Evolutionary conservation across 1,140 invertebrate genomes (phyloP).

Genomic region (Leguminivora glycinivorella): DNA sequence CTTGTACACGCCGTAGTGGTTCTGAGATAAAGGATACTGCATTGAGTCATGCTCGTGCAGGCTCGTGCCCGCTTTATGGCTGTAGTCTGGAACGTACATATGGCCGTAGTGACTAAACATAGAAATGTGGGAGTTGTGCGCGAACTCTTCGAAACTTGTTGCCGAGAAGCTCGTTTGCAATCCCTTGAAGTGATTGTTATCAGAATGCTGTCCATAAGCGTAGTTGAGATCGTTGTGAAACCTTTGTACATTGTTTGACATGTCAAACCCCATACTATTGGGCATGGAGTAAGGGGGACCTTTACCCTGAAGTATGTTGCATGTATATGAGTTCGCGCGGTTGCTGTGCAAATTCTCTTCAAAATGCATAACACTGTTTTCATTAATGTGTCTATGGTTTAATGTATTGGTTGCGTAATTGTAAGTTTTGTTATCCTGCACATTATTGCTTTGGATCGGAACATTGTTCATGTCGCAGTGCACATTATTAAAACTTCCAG

Average conservation of each 20-base stretch:
- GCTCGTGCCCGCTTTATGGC: conserved; percentile 57
- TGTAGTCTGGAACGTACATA: conserved; percentile 75
- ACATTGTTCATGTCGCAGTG: conserved; percentile 72
- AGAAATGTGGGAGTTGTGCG: conserved; percentile 74
- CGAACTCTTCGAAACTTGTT: conserved; percentile 80
- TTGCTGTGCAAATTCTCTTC: conserved; percentile 54
- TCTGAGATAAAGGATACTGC: conserved; percentile 59
- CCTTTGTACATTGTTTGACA: conserved; percentile 64
- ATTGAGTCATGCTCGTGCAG: conserved; percentile 58
- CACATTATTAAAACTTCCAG: conserved; percentile 83
- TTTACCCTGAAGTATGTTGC: conserved; percentile 70
- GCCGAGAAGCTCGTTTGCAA: conserved; percentile 73
- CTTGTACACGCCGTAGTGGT: conserved; percentile 73
- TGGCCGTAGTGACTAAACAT: conserved; percentile 80
- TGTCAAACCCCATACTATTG: conserved; percentile 58
- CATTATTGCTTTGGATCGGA: conserved; percentile 37
- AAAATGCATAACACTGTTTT: conserved; percentile 51
- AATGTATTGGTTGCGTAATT: conserved; percentile 50
- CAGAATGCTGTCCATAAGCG: conserved; percentile 62
- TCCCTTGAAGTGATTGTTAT: conserved; percentile 62
- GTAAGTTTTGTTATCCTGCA: conserved; percentile 52
- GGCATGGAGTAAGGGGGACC: conserved; percentile 59
- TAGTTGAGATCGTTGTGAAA: conserved; percentile 75
- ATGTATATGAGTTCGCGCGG: conserved; percentile 61
- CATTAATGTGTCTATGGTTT: conserved; percentile 48